Base-by-base conservation (phyloP, 2,113 vertebrate genomes). In the Cricetomys ansorgei region DNA sequence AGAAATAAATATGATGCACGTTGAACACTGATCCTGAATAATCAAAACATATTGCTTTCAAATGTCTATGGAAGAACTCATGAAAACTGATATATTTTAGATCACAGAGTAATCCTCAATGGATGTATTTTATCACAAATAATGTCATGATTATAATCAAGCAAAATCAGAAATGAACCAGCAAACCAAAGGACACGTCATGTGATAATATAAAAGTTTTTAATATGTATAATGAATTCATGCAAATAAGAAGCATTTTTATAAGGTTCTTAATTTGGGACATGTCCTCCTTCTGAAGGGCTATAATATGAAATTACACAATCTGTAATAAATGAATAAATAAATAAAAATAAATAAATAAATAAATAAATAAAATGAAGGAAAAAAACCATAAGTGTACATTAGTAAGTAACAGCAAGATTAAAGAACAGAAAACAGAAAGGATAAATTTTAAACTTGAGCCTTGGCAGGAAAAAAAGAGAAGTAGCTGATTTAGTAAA, bases 151-250 rank as follows among this genome's bases (percentile, higher is more conserved):
- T 72, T 19, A 86, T 0, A 37, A 89, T 90, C 40, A 59, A 96
- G 86, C 76, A 86, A 93, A 92, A 94, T 12, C 80, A 73, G 69
- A 88, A 97, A 53, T 55, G 94, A 86, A 37, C 67, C 21, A 94
- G 43, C 89, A 94, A 86, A 34, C 55, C 81, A 93, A 95, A 90
- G 4, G 1, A 21, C 1, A 19, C 84, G 91, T 76, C 13, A 84
- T 69, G 4, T 92, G 65, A 79, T 55, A 75, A 67, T 88, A 48
- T 37, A 67, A 67, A 67, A 67, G 10, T 8, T 65, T 65, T 67
- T 67, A 67, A 50, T 67, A 67, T 48, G 45, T 65, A 37, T 25
- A 67, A 67, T 67, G 37, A 67, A 67, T 50, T 10, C 48, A 53
- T 16, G 5, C 31, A 67, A 50, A 69, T 50, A 67, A 86, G 9